Conservation (phyloP, 1,140 invertebrate species). For the Zaprionus davidi region DNA sequence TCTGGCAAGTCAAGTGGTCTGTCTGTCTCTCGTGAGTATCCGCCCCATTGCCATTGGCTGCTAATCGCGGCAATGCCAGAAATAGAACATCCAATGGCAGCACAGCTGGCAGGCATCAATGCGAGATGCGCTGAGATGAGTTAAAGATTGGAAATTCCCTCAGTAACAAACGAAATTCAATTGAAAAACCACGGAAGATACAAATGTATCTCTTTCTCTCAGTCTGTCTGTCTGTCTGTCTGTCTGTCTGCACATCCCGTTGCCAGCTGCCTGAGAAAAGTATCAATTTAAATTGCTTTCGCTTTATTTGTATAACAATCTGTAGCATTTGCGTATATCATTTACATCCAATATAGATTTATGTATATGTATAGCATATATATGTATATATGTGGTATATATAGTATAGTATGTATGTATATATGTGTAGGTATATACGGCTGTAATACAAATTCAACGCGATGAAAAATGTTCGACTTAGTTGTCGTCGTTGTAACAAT, state of each 20-base stretch:
- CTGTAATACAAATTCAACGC: conserved; percentile 75
- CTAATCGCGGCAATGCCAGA: conserved; percentile 72
- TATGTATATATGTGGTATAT: conserved; percentile 12
- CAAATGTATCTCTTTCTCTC: conserved; percentile 37
- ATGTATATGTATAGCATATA: conserved; percentile 50
- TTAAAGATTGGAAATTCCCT: too few relatives aligned
- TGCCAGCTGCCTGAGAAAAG: conserved; percentile 11
- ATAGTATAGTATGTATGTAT: conserved; percentile 25
- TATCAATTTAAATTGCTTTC: conserved; percentile 55
- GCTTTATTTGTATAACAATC: conserved; percentile 74
- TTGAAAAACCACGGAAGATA: conserved; percentile 56
- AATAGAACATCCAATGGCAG: conserved; percentile 67
- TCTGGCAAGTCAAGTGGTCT: conserved; percentile 69
- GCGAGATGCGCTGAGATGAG: background rate
- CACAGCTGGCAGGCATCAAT: conserved; percentile 68
- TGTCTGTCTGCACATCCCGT: conserved; percentile 4
- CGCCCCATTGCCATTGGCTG: conserved; percentile 67
- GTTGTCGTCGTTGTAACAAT: conserved; percentile 38
- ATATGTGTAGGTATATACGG: conserved; percentile 28
- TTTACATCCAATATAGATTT: conserved; percentile 56
- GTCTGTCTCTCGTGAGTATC: conserved; percentile 33
- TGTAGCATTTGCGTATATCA: conserved; percentile 53
- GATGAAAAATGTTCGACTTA: conserved; percentile 46
- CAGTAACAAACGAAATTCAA: conserved; percentile 29
- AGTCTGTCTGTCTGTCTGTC: conserved; percentile 1